Base-by-base conservation (phyloP, 2,113 vertebrate genomes). In the Stigmatopora argus region DNA sequence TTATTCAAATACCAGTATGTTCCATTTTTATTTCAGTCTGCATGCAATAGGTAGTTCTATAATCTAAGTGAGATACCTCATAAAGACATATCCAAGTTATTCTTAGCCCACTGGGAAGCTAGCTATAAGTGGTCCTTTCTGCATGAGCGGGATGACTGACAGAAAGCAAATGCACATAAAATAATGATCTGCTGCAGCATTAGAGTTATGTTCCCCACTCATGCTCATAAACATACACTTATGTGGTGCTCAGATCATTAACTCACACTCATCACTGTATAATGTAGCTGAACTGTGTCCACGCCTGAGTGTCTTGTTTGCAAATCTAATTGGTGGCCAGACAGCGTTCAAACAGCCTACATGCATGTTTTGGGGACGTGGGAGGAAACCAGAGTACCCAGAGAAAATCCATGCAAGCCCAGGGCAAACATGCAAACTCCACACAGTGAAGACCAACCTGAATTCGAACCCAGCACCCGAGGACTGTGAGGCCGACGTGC, bases 301-400 rank as follows among this genome's bases (percentile, higher is more conserved):
- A 35, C 7, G 62, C 67, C 69, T 44, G n/a, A 67, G 12, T 65
- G 70, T 72, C 61, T 65, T 31, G 45, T 62, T 64, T 15, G 68
- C 41, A 14, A 69, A 46, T 59, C 56, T 70, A 53, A 21, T 62
- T 35, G 58, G 6, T 34, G 44, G 63, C 78, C 38, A 31, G 5
- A 1, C 38, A 41, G 15, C 2, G 48, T 49, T 7, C 48, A 49
- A 31, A 1, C 5, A 18, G 15, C 48, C 5, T 49, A 18, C 48
- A 49, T 31, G 26, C 26, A 31, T 31, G 26, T 31, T 31, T 31
- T 31, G 1, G 26, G 26, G 26, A 31, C 3, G 26, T 31, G 26
- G 26, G 26, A n/a, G 26, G 26, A 31, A 31, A 31, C 26, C 26
- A 31, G 26, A 31, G 26, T 3, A 31, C 26, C 26, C 26, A 31